Percentiles rank a stretch among this genome's conserved stretches.
Conservation (phyloP, 1,140 invertebrate species). For the Polyergus mexicanus region DNA sequence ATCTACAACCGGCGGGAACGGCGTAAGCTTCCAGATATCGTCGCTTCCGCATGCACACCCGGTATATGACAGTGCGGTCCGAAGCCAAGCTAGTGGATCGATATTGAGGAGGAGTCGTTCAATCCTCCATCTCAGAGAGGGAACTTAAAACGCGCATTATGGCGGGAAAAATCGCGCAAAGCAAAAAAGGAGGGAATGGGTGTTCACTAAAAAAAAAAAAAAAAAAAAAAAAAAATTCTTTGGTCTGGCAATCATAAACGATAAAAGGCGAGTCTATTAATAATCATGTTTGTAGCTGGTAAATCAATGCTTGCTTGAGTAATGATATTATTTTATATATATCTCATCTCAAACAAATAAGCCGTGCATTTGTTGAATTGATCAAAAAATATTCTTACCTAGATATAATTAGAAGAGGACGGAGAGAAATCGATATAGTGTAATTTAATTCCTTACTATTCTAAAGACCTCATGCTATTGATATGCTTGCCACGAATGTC, state of each 20-base stretch:
- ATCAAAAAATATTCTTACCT: not conserved
- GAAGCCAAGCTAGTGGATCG: constrained; percentile 52
- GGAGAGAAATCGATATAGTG: not conserved
- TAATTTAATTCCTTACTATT: not conserved
- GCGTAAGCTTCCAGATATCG: constrained; percentile 48
- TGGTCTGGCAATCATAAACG: not conserved
- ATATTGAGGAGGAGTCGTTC: constrained; percentile 67
- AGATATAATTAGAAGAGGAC: too few relatives aligned
- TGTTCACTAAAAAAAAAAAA: not conserved
- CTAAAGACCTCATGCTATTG: not conserved
- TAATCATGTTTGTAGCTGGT: not conserved
- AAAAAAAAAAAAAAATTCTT: not conserved
- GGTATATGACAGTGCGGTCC: constrained; percentile 59
- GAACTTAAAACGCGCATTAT: constrained; percentile 60
- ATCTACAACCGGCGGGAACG: constrained; percentile 48
- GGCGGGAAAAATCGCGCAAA: constrained; percentile 24
- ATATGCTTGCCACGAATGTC: constrained; percentile 12
- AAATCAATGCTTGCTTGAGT: not conserved
- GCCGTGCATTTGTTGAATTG: not conserved
- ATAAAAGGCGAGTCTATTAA: not conserved
- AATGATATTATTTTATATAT: not conserved
- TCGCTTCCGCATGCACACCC: constrained; percentile 54
- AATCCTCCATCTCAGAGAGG: constrained; percentile 61
- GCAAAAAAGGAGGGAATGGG: not conserved
- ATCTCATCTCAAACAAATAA: not conserved